Evolutionary conservation across 2,113 vertebrate genomes (phyloP).

Genomic region (Climacteris rufus): DNA sequence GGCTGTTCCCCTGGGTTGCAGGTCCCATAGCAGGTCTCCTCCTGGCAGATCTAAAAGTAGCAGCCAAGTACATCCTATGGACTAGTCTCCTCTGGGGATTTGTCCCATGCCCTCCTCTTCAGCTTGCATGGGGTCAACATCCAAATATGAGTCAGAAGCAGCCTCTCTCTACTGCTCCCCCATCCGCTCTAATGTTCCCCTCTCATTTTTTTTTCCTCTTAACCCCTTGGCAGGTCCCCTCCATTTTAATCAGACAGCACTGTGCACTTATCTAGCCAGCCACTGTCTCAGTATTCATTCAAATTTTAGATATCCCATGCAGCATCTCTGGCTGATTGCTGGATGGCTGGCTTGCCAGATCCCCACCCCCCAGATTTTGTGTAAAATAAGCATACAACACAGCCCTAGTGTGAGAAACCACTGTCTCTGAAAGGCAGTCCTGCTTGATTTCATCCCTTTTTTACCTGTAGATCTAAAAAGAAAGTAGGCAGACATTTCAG

Average conservation of each 20-base stretch:
- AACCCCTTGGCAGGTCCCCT: not conserved
- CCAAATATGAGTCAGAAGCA: not conserved
- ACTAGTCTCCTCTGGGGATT: accelerated
- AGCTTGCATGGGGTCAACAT: not conserved
- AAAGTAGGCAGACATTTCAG: not conserved
- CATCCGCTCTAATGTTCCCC: not conserved
- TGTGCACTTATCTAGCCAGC: not conserved
- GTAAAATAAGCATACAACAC: not conserved
- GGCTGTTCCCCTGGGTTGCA: not conserved
- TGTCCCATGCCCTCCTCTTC: not conserved
- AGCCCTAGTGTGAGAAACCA: not conserved
- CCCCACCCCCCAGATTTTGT: too few relatives aligned
- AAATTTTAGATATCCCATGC: not conserved
- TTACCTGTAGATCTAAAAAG: not conserved
- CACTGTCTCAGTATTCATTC: not conserved
- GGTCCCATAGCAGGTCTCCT: not conserved
- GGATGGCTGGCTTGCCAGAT: not conserved
- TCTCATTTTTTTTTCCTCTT: not conserved
- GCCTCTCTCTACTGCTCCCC: not conserved
- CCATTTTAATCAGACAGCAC: not conserved
- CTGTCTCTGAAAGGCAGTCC: not conserved
- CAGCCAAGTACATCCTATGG: not conserved
- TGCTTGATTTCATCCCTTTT: not conserved
- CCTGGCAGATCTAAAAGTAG: not conserved
- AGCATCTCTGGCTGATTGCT: not conserved